Base-by-base conservation (phyloP, 2,888 invertebrate genomes). In the Phrixothrix hirtus region DNA sequence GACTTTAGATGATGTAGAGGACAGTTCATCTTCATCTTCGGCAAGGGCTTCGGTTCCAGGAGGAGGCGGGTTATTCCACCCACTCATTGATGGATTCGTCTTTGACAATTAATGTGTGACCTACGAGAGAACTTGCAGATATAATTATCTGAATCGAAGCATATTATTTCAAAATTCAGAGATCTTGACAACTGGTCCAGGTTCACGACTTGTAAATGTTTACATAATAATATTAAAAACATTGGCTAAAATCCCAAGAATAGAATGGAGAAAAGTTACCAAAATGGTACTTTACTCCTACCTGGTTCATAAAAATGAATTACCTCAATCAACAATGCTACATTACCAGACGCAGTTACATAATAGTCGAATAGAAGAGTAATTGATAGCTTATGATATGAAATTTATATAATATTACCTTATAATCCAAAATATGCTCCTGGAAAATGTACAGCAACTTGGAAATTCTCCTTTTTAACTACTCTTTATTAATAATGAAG, bases 61-160 rank as follows among this genome's bases (percentile, higher is more conserved):
- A 48, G 76, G 75, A 43, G 75, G 76, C 62, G 71, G 72, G 65
- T 72, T 68, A 72, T 71, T 70, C 52, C 67, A 65, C 44, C 60
- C 64, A 56, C 63, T 63, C 58, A 62, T 58, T 29, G 68, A 60
- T 35, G 68, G 65, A 58, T 70, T 72, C 74, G 74, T 75, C 66
- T 53, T 56, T 56, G 54, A 35, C 41, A 47, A 47, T 58, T 51
- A 55, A 57, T 66, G 67, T 62, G 67, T 61, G 64, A 75, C 76
- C 77, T 77, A 77, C 75, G 76, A 77, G 73, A 77, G 77, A 77
- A 76, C 77, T 77, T 75, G 74, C 74, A 76, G 75, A 74, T 76
- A 75, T 76, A 77, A 65, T 74, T 71, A 74, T 70, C 73, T 71
- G 73, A 69, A 66, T 70, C 67, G 64, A 61, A 64, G 59, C 52